Percentiles rank a stretch among this genome's conserved stretches.
These are phyloP conservation scores for Hydrophis major DNA, from an alignment of 2,797 vertebrate species.

Conservation along the genomic window DNA sequence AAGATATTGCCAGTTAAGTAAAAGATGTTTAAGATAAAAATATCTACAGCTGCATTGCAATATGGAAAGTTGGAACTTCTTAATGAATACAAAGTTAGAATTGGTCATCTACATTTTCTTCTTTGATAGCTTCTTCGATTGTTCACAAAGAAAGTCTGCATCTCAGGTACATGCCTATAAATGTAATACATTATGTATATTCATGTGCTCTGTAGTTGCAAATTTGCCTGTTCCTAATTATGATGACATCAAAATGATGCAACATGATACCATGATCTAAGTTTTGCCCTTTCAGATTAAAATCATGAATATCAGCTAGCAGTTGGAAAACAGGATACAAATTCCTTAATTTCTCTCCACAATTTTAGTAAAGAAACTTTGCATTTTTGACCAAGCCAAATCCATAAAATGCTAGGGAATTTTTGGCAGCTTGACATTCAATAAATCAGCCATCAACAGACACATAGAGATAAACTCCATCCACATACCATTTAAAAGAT, in stretches of 20 bases:
- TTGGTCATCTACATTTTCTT: neutral
- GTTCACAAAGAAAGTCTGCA: neutral
- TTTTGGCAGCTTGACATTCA: neutral
- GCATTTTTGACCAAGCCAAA: neutral
- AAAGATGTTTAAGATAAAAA: neutral
- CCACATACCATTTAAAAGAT: neutral
- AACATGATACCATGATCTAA: neutral
- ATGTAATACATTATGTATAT: neutral
- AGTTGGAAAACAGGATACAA: neutral
- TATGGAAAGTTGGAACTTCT: neutral
- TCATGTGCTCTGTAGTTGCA: neutral
- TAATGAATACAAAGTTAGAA: neutral
- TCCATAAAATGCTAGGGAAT: neutral
- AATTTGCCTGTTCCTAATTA: neutral
- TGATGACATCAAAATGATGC: neutral
- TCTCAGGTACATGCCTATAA: neutral
- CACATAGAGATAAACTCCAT: neutral
- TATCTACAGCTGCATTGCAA: neutral
- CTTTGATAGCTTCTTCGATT: neutral
- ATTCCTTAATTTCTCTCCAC: neutral
- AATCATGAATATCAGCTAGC: neutral
- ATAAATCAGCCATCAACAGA: neutral
- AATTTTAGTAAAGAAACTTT: neutral
- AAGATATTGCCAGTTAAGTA: slow-evolving; percentile 11
- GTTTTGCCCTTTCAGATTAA: neutral